Evolutionary conservation across 2,113 vertebrate genomes (phyloP), one percentile per base, ranked within the genome.

Genomic region (Elaphurus davidianus): DNA sequence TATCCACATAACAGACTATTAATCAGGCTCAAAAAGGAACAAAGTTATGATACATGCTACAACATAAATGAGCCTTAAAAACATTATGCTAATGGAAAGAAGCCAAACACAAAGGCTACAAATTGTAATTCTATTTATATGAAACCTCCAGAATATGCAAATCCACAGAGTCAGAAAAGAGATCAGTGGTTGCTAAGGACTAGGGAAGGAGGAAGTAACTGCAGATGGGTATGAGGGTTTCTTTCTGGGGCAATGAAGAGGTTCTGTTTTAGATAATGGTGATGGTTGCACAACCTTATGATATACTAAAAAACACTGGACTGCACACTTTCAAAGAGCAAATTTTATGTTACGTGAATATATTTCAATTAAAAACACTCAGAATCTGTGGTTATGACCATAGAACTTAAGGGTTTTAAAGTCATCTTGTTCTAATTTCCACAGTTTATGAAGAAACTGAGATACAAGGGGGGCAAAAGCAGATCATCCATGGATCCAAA

Each of bases 361-460:
- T 81, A 76, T 25, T 62, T 74, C 52, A 17, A 57, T 33, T 86
- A 2, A 47, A 55, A 74, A 36, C 30, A 33, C 11, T 30, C 17
- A 92, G 60, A 87, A 57, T 19, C 27, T 87, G 47, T 54, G 9
- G 45, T 33, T 94, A 71, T 40, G 33, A 94, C 40, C 33, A 60
- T 5, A 88, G 30, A 88, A 83, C 28, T 59, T 9, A 67, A 84
- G n/a, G 36, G 6, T 40, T 86, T 91, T 88, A 21, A 88, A 82
- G n/a, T 82, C 54, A 50, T 13, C 33, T 71, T 12, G 6, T 60
- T 55, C 55, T 43, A 71, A 78, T 57, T 95, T 45, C 62, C 27
- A 79, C 7, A 96, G 79, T 71, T 84, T 93, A 93, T 21, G 76
- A 97, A 97, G 55, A 71, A 92, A 96, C 17, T 86, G n/a, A 91